phyloP scores from a whole-genome alignment of 2,113 vertebrate genomes.

The Tor tambroides region DNA sequence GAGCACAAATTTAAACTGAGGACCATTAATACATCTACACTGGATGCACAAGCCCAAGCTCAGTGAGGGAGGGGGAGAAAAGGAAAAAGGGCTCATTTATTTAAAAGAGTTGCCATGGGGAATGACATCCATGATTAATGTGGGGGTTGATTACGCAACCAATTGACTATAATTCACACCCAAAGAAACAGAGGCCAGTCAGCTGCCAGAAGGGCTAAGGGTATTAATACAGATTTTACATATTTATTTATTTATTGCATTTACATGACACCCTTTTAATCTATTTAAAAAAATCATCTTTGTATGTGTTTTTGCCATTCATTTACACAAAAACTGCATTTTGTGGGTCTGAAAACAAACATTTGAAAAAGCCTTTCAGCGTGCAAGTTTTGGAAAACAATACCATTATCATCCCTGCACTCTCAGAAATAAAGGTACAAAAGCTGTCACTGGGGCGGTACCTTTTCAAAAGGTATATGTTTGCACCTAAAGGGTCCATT shows the following conservation, averaged over 20 bases:
- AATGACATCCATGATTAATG: constrained; percentile 74
- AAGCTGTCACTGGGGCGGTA: too few species aligned
- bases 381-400: too few species aligned
- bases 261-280: background rate
- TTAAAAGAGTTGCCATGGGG: constrained; percentile 75
- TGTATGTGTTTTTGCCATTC: background rate
- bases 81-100: constrained; percentile 70
- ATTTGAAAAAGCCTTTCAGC: background rate
- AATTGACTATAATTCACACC: constrained; percentile 76
- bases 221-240: constrained; percentile 45
- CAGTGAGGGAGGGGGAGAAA: constrained; percentile 26
- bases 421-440: too few species aligned
- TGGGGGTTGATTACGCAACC: constrained; percentile 77
- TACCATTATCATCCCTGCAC: background rate
- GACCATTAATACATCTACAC: constrained; percentile 59
- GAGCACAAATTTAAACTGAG: constrained; percentile 37
- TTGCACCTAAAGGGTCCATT: too few species aligned
- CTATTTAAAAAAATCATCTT: background rate
- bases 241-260: background rate
- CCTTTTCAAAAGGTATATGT: too few species aligned
- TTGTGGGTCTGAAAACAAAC: background rate
- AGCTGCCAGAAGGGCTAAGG: constrained; percentile 50
- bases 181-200: constrained; percentile 67
- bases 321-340: too few species aligned
- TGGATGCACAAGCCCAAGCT: constrained; percentile 51